These are phyloP conservation scores for Latrodectus geometricus DNA, from an alignment of 1,140 invertebrate species.

Conservation along the genomic window DNA sequence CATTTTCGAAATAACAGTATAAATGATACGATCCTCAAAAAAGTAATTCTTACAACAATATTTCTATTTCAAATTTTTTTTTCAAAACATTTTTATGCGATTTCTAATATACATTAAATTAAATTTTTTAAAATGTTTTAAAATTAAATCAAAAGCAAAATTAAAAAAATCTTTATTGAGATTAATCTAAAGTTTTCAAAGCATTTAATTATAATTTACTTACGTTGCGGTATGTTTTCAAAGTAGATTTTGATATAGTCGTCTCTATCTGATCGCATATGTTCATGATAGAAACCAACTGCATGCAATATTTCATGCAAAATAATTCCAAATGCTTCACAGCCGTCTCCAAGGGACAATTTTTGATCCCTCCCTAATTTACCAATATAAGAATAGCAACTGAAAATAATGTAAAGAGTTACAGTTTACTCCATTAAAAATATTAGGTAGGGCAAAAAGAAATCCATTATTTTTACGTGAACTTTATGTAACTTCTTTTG, in stretches of 20 bases:
- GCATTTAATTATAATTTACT: neutral
- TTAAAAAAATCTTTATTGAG: neutral
- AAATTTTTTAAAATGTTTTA: neutral
- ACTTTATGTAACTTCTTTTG: too few species aligned
- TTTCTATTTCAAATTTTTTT: too few species aligned
- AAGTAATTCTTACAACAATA: too few species aligned
- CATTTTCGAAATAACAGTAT: too few species aligned
- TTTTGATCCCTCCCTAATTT: constrained; percentile 27
- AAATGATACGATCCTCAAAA: too few species aligned
- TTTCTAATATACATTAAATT: neutral
- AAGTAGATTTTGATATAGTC: constrained; percentile 66
- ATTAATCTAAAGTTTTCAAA: too few species aligned
- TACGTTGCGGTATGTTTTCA: constrained; percentile 65
- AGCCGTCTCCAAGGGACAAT: constrained; percentile 60
- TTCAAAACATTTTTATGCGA: too few species aligned
- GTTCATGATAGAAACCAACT: constrained; percentile 70
- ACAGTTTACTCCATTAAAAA: too few species aligned
- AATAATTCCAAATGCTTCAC: constrained; percentile 63
- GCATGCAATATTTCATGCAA: constrained; percentile 68
- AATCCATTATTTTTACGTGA: too few species aligned
- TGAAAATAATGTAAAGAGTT: neutral
- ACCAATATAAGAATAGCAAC: constrained; percentile 54
- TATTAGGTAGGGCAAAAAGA: too few species aligned
- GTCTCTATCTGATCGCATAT: constrained; percentile 69
- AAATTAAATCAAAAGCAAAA: neutral